Conservation (phyloP, 2,888 invertebrate genomes). For the Yponomeuta cagnagella region DNA sequence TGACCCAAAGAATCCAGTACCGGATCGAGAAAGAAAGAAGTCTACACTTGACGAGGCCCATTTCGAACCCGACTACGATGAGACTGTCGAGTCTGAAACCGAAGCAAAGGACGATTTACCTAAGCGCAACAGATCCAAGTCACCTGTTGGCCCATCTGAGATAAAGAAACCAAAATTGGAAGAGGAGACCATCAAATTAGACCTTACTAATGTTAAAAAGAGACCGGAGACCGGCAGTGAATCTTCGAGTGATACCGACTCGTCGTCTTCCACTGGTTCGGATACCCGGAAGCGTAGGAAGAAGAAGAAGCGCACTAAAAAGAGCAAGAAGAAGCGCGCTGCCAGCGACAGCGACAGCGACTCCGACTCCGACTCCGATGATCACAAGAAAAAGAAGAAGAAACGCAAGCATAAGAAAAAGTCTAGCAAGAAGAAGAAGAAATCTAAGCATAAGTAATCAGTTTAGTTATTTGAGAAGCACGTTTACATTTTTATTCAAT, state of each 20-base stretch:
- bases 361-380: slow-evolving; percentile 80
- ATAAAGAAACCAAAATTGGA: slow-evolving; percentile 53
- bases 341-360: slow-evolving; percentile 79
- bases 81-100: slow-evolving; percentile 75
- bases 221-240: slow-evolving; percentile 64
- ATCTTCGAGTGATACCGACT: slow-evolving; percentile 63
- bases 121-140: slow-evolving; percentile 54
- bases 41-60: slow-evolving; percentile 82
- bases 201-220: slow-evolving; percentile 66
- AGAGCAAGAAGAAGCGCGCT: slow-evolving; percentile 75
- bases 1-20: slow-evolving; percentile 32
- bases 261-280: slow-evolving; percentile 66
- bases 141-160: slow-evolving; percentile 40
- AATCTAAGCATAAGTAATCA: slow-evolving; percentile 68
- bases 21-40: slow-evolving; percentile 77
- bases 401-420: slow-evolving; percentile 82
- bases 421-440: slow-evolving; percentile 83
- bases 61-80: slow-evolving; percentile 86
- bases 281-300: slow-evolving; percentile 77
- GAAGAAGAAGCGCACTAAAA: slow-evolving; percentile 77
- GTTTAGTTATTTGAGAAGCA: background rate
- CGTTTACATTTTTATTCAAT: background rate
- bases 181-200: slow-evolving; percentile 66
- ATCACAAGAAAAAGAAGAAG: slow-evolving; percentile 80
- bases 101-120: slow-evolving; percentile 74